Evolutionary conservation across 2,888 invertebrate species (phyloP), one percentile per base, ranked within the genome.

Genomic region (Lagria hirta): DNA sequence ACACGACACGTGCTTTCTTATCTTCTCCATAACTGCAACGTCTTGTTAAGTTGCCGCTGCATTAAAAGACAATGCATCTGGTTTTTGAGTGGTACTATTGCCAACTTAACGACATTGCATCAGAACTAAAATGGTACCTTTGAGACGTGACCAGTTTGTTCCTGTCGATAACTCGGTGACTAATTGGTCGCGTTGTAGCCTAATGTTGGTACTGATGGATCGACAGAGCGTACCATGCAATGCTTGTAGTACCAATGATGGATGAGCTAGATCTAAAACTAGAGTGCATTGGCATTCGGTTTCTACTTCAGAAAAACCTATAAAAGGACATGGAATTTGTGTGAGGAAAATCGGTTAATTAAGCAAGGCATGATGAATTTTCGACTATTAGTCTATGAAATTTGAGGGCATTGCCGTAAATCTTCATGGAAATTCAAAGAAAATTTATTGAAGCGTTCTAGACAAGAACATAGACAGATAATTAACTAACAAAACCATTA

Each of bases 201-300:
- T 64, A 63, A 66, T 65, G 63, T 62, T 52, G 40, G 52, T 64
- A 63, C 64, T 66, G 66, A 66, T 66, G 63, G 66, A 66, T 66
- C 62, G 65, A 60, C 60, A 53, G 45, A 54, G 38, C 47, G 41
- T 43, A 51, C 49, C 48, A 51, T 58, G 58, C 55, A 54, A 51
- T 55, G 54, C 52, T 55, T 58, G 57, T 57, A 51, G n/a, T 17
- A 51, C 43, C 51, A 43, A 55, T 59, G 59, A 59, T 59, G 49
- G 59, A 59, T 59, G 55, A 54, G 48, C 48, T 38, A 28, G 37
- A 51, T 48, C 41, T 50, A 49, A 38, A 44, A 42, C 36, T 47
- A 44, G 48, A 48, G 34, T 40, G 42, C 33, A 33, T 16, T 32
- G 33, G 16, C 35, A 20, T 21, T 36, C 36, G 37, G 24, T 41